Percentiles rank a stretch among this genome's conserved stretches.
These are phyloP conservation scores for Himantopus leucocephalus DNA, from an alignment of 2,113 vertebrate species.

Conservation along the genomic window DNA sequence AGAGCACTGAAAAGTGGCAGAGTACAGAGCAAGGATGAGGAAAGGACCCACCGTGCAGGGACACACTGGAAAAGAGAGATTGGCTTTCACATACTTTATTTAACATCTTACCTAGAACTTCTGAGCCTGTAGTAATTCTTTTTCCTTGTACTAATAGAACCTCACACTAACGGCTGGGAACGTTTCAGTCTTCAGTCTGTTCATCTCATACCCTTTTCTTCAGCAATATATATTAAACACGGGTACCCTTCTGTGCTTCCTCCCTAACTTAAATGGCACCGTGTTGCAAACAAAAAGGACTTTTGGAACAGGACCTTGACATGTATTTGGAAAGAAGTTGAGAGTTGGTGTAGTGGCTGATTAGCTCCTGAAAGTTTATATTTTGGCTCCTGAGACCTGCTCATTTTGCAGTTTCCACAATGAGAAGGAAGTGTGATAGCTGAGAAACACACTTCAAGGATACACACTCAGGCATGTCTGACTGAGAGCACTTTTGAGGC, in stretches of 20 bases:
- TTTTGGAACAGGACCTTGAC: neutral
- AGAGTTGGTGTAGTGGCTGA: neutral
- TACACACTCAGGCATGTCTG: neutral
- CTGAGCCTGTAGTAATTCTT: neutral
- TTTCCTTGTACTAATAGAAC: neutral
- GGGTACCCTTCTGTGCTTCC: neutral
- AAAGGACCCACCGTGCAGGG: neutral
- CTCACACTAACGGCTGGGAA: neutral
- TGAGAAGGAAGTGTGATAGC: neutral
- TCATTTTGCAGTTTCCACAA: neutral
- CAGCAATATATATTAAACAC: neutral
- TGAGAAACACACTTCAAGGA: neutral
- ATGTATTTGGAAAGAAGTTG: neutral
- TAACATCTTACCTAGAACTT: neutral
- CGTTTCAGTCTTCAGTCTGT: neutral
- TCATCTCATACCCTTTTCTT: neutral
- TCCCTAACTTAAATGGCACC: neutral
- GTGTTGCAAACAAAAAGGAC: neutral
- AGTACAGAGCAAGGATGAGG: neutral
- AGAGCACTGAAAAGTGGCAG: neutral
- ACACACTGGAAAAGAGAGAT: neutral
- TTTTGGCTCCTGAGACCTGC: neutral
- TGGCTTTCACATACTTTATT: neutral
- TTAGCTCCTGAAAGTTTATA: neutral
- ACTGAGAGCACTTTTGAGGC: neutral